Evolutionary conservation across 1,140 invertebrate genomes (phyloP).

Genomic region (Trachelipus rathkii): DNA sequence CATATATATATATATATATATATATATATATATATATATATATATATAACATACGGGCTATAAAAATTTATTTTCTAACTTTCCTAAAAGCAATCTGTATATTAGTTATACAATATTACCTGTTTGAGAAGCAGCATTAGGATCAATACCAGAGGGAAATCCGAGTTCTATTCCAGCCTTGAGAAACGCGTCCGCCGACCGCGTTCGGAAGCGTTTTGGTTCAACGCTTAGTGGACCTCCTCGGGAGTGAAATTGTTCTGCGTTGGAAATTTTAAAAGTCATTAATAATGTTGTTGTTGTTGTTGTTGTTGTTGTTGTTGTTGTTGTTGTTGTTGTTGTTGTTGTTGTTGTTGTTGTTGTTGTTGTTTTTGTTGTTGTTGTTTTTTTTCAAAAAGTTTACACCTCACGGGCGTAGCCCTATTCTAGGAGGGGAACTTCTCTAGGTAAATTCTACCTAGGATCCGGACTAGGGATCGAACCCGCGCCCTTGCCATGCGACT

Average conservation of each 20-base stretch:
- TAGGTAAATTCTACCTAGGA: too few species aligned
- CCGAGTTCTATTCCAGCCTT: slow-evolving; percentile 19
- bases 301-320: neutral
- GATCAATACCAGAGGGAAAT: slow-evolving; percentile 17
- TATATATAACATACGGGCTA: too few species aligned
- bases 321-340: neutral
- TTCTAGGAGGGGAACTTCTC: too few species aligned
- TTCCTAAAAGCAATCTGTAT: too few species aligned
- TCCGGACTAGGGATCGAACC: too few species aligned
- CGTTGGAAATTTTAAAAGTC: neutral
- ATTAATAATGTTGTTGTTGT: neutral
- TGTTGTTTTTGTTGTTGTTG: neutral
- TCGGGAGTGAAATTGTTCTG: neutral
- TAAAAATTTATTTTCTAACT: too few species aligned
- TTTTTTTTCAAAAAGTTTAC: neutral
- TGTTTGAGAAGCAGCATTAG: slow-evolving; percentile 19
- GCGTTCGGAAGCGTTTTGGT: neutral
- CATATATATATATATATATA: too few species aligned
- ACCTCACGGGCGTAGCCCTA: too few species aligned
- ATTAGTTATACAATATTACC: neutral
- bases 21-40: too few species aligned
- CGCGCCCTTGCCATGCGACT: too few species aligned
- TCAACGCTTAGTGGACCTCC: neutral
- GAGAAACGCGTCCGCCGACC: slow-evolving; percentile 20
- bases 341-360: neutral